Percentiles rank a stretch among this genome's conserved stretches.
Evolutionary conservation across 2,888 invertebrate species (phyloP).

Genomic region (Acleris holmiana): DNA sequence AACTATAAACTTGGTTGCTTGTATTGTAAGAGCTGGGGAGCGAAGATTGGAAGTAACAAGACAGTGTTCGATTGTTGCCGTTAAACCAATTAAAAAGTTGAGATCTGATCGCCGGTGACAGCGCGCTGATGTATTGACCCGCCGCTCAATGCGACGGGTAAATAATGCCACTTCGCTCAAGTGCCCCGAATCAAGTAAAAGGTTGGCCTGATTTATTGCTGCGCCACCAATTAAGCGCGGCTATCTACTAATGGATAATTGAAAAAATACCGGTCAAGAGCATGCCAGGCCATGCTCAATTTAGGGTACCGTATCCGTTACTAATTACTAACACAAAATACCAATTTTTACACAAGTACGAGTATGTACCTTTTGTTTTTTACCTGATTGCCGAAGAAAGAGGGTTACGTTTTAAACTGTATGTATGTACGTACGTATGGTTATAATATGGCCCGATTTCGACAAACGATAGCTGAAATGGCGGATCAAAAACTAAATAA

Average conservation of each 20-base stretch:
- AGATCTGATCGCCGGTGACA: slow-evolving; percentile 58
- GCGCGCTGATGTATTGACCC: slow-evolving; percentile 39
- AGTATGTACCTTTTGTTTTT: too few relatives aligned
- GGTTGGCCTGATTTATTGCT: slow-evolving; percentile 19
- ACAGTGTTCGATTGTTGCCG: slow-evolving; percentile 68
- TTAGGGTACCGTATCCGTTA: too few relatives aligned
- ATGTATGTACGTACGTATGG: too few relatives aligned
- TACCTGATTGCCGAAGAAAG: too few relatives aligned
- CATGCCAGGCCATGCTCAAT: too few relatives aligned
- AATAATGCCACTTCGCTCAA: slow-evolving; percentile 23
- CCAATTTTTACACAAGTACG: too few relatives aligned
- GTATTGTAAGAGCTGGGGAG: slow-evolving; percentile 44
- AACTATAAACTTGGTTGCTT: slow-evolving; percentile 34
- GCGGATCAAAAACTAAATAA: too few relatives aligned
- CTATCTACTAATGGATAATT: background rate
- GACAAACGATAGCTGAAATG: too few relatives aligned
- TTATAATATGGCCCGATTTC: too few relatives aligned
- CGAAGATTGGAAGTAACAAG: slow-evolving; percentile 62
- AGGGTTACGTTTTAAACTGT: too few relatives aligned
- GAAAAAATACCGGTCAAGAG: too few relatives aligned
- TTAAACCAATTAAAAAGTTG: slow-evolving; percentile 79
- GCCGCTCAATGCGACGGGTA: slow-evolving; percentile 16
- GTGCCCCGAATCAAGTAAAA: slow-evolving; percentile 30
- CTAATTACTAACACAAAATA: too few relatives aligned
- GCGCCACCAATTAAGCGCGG: slow-evolving; percentile 4